Evolutionary conservation across 2,797 vertebrate species (phyloP).

Genomic region (Capromys pilorides): DNA sequence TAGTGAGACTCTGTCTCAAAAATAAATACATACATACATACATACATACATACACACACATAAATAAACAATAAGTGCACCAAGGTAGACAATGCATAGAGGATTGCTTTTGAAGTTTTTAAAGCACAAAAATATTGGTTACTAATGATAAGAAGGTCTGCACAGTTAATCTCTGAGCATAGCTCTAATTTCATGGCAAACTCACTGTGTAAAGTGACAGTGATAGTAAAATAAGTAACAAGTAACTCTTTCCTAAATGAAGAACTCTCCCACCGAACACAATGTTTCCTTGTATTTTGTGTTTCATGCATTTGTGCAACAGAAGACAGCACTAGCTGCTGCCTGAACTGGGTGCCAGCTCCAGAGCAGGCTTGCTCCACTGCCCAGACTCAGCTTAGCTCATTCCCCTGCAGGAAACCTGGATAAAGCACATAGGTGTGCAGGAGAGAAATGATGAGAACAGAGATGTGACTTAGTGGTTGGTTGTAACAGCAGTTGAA

Average conservation of each 20-base stretch:
- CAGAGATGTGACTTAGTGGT: fast-evolving
- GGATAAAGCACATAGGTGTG: fast-evolving
- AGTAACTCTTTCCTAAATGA: not conserved
- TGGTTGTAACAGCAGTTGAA: fast-evolving
- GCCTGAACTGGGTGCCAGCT: fast-evolving
- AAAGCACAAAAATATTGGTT: not conserved
- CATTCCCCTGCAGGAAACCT: fast-evolving
- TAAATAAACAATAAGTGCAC: too few species aligned
- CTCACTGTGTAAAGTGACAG: not conserved
- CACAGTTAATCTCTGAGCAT: not conserved
- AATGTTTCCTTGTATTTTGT: not conserved
- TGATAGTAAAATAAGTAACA: not conserved
- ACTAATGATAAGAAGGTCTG: not conserved
- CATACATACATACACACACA: too few species aligned
- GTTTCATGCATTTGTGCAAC: not conserved
- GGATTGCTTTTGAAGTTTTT: not conserved
- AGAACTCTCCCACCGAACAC: not conserved
- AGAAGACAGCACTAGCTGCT: not conserved
- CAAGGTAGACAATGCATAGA: not conserved
- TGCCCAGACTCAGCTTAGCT: too few species aligned
- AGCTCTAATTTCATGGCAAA: not conserved
- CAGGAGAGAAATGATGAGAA: fast-evolving
- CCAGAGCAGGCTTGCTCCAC: too few species aligned
- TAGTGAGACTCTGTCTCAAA: too few species aligned
- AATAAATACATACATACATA: too few species aligned